Base-by-base conservation (phyloP, 2,888 invertebrate genomes). In the Pantelozetes paolii region DNA sequence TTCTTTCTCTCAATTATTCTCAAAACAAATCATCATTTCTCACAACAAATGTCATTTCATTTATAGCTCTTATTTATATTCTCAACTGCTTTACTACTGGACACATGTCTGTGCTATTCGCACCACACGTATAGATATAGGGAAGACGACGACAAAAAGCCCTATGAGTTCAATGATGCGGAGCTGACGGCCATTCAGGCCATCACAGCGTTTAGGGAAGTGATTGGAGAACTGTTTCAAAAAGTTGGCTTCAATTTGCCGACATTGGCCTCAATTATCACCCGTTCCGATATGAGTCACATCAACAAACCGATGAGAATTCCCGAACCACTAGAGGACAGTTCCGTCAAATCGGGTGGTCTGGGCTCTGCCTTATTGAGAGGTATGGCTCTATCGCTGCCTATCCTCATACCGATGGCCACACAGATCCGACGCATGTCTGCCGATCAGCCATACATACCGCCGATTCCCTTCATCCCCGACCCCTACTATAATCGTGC, bases 171-270 rank as follows among this genome's bases (percentile, higher is more conserved):
- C 50, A 73, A 69, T 26, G 70, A 71, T 18, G 70, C 57, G 1
- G 73, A 73, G 50, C 28, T 73, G 70, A 69, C 73, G 11, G 73
- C 73, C 42, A 70, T 73, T n/a, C 73, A 73, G 20, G 69, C 73
- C 15, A 73, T 73, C 50, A 36, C 70, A 8, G 67, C 73, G 30
- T 40, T 73, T 20, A 69, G 73, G 9, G 69, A 73, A 30, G 69
- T 73, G 20, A 73, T 73, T 50, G 73, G 73, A n/a, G 73, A 73
- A 32, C 48, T 73, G 2, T 26, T 73, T 0, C 67, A 67, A 13
- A 69, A 69, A 36, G 73, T 73, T 5, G 73, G 73, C 23, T 18
- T 73, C 48, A 48, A 42, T 23, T n/a, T 73, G 36, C 73, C 73
- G 20, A 59, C 26, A 11, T 45, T 72, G 30, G 72, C 72, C 6